These are phyloP conservation scores for Nephrotoma flavescens DNA, from an alignment of 2,888 invertebrate species.

Conservation along the genomic window DNA sequence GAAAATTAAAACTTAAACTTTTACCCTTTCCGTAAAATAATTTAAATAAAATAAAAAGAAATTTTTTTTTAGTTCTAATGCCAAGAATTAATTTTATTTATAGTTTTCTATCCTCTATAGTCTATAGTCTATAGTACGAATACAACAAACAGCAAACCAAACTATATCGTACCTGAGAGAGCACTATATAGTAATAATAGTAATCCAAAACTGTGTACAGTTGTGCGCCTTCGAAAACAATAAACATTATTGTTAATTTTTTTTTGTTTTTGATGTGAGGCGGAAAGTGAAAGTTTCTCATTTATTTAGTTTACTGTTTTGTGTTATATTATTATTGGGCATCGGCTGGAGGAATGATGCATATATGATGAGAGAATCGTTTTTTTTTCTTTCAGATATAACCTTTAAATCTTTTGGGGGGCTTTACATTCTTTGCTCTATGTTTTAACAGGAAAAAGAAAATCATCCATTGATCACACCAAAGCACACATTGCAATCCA, in stretches of 20 bases:
- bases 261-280: background rate
- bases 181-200: background rate
- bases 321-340: background rate
- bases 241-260: background rate
- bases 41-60: background rate
- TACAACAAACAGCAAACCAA: background rate
- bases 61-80: background rate
- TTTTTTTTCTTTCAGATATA: background rate
- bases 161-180: background rate
- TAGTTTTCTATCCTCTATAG: background rate
- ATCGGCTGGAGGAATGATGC: background rate
- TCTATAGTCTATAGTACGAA: background rate
- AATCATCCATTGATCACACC: background rate
- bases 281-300: background rate
- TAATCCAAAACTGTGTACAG: background rate
- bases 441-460: background rate
- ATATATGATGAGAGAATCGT: background rate
- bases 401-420: background rate
- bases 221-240: background rate
- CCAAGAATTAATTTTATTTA: background rate
- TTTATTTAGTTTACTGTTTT: background rate
- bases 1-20: background rate
- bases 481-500: background rate
- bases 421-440: background rate
- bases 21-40: background rate